Percentiles rank a stretch among this genome's conserved stretches.
phyloP scores from a whole-genome alignment of 2,797 vertebrate species.

The Macrochelys suwanniensis region DNA sequence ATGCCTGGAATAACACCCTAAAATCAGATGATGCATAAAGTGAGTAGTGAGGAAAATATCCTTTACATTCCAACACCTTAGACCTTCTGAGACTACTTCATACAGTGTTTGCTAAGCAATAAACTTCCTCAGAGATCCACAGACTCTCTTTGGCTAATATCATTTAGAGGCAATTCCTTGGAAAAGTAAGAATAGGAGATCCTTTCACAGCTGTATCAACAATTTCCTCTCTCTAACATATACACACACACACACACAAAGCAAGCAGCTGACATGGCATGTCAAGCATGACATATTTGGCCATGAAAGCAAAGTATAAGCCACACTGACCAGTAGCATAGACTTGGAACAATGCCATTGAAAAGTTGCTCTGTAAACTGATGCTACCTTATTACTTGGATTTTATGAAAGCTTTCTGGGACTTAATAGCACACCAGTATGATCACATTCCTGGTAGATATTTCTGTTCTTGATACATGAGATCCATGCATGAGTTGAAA shows the following conservation, averaged over 20 bases:
- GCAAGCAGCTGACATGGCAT: constrained; percentile 79
- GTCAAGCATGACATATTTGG: constrained; percentile 79
- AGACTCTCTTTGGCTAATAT: constrained; percentile 67
- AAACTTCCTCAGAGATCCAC: constrained; percentile 10
- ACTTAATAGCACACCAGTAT: constrained; percentile 61
- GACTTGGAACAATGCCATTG: constrained; percentile 60
- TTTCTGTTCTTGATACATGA: constrained; percentile 68
- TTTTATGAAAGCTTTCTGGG: constrained; percentile 64
- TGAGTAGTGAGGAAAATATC: background rate
- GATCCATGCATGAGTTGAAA: constrained; percentile 66
- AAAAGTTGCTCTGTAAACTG: constrained; percentile 67
- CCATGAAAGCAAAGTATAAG: constrained; percentile 70
- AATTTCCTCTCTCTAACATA: constrained; percentile 54
- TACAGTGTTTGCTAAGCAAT: constrained; percentile 16
- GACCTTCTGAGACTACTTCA: background rate
- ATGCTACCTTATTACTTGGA: constrained; percentile 67
- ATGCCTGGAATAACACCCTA: background rate
- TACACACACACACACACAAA: background rate
- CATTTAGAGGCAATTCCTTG: constrained; percentile 65
- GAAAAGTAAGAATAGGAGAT: constrained; percentile 54
- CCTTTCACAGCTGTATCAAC: constrained; percentile 83
- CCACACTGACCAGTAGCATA: constrained; percentile 58
- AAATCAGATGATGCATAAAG: background rate
- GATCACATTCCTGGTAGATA: constrained; percentile 59
- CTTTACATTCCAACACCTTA: constrained; percentile 1